Evolutionary conservation across 2,888 invertebrate genomes (phyloP), one percentile per base, ranked within the genome.

Genomic region (Hydropsyche betteni): DNA sequence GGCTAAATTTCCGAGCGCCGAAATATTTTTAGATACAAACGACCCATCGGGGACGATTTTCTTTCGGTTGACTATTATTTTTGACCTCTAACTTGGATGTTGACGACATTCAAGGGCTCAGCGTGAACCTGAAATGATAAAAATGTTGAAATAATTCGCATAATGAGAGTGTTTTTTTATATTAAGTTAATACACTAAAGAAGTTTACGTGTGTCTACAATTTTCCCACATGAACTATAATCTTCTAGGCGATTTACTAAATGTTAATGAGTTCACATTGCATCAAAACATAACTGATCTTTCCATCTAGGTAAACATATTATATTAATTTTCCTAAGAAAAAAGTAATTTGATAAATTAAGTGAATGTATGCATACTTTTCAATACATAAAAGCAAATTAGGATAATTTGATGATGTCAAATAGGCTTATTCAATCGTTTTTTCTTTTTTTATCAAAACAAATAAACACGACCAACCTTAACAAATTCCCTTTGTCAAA

Each of bases 71-170:
- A 16, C 14, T 16, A 58, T 58, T 58, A 58, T 58, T 58, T 58
- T 58, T 24, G 58, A 58, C 58, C 58, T 58, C 58, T 58, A 58
- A 58, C 16, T 8, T 58, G 58, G 16, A 24, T 58, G 58, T 4
- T 16, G 58, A 58, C 58, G 58, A 58, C 2, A 14, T 24, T 24
- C 58, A 3, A 53, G 58, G 24, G 24, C 58, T 24, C 58, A 58
- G 58, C 24, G 16, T 58, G 58, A 58, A 14, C 58, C 2, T 16
- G 8, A 8, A 24, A 58, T 58, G 16, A 58, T 8, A 58, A 58
- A 53, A 16, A 24, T 16, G 5, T 8, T 44, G 10, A 44, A 8
- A 44, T 8, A 8, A 8, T 44, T 44, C 10, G 44, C n/a, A 53
- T 53, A 14, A 53, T 6, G 16, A 14, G 24, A 24, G 24, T 24